Conservation (phyloP, 2,888 invertebrate genomes). For the Caenorhabditis sulstoni region DNA sequence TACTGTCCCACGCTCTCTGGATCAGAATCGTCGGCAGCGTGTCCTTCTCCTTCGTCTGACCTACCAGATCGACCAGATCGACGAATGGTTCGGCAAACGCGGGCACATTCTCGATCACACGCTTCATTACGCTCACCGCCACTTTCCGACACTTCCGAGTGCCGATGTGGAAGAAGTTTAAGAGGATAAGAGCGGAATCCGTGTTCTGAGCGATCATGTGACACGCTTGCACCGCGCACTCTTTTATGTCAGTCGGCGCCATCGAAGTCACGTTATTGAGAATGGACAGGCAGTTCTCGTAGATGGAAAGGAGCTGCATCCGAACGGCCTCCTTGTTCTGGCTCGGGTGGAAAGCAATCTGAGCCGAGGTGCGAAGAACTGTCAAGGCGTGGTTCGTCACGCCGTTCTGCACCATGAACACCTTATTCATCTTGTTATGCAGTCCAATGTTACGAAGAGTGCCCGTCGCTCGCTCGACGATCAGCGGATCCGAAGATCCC, state of each 20-base stretch:
- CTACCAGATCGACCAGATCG: slow-evolving; percentile 8
- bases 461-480: slow-evolving; percentile 45
- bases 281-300: slow-evolving; percentile 48
- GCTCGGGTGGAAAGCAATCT: slow-evolving; percentile 22
- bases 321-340: slow-evolving; percentile 15
- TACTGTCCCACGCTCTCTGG: slow-evolving; percentile 33
- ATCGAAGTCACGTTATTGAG: slow-evolving; percentile 48
- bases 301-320: slow-evolving; percentile 10
- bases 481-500: slow-evolving; percentile 42
- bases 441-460: slow-evolving; percentile 48
- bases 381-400: slow-evolving; percentile 47
- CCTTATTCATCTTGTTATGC: slow-evolving; percentile 48
- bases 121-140: slow-evolving; percentile 42
- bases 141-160: slow-evolving; percentile 37
- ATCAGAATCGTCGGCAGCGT: slow-evolving; percentile 25
- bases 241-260: slow-evolving; percentile 36
- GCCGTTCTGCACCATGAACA: slow-evolving; percentile 36
- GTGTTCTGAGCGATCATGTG: slow-evolving; percentile 36
- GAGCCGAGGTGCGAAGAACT: slow-evolving; percentile 27
- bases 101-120: slow-evolving; percentile 48
- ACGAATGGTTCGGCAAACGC: slow-evolving; percentile 48
- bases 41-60: slow-evolving; percentile 13
- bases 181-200: slow-evolving; percentile 19
- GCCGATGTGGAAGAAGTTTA: slow-evolving; percentile 36
- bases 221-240: slow-evolving; percentile 40